Percentiles rank a stretch among this genome's conserved stretches.
Conservation (phyloP, 2,888 invertebrate genomes). For the Lithophane leautieri region DNA sequence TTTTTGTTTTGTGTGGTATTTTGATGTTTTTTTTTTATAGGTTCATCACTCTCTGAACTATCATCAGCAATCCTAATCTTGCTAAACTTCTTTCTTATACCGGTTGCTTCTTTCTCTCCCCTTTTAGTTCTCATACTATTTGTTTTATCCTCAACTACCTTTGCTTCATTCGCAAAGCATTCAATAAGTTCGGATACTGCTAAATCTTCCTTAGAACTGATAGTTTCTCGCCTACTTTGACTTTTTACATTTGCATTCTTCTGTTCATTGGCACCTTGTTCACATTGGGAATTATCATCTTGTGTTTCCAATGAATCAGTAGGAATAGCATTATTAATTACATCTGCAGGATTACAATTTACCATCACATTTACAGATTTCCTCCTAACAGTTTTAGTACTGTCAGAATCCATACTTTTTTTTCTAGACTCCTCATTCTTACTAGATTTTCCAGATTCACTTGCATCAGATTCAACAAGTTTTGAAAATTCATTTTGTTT, state of each 20-base stretch:
- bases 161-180: conserved; percentile 44
- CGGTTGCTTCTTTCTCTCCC: conserved; percentile 25
- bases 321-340: background rate
- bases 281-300: conserved; percentile 7
- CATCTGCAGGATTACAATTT: background rate
- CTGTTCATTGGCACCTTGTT: conserved; percentile 3
- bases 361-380: background rate
- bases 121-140: conserved; percentile 19
- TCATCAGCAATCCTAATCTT: conserved; percentile 65
- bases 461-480: conserved; percentile 18
- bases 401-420: conserved; percentile 5
- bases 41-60: conserved; percentile 68
- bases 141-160: conserved; percentile 17
- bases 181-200: conserved; percentile 50
- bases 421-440: conserved; percentile 16
- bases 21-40: conserved; percentile 22
- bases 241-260: background rate
- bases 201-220: conserved; percentile 16
- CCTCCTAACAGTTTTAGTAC: background rate
- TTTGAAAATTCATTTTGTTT: background rate
- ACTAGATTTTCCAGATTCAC: conserved; percentile 12
- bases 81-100: conserved; percentile 62
- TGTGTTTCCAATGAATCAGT: background rate
- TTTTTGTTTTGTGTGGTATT: conserved; percentile 44
- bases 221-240: conserved; percentile 1